Conservation (phyloP, 2,888 invertebrate species). For the Baronia brevicornis region DNA sequence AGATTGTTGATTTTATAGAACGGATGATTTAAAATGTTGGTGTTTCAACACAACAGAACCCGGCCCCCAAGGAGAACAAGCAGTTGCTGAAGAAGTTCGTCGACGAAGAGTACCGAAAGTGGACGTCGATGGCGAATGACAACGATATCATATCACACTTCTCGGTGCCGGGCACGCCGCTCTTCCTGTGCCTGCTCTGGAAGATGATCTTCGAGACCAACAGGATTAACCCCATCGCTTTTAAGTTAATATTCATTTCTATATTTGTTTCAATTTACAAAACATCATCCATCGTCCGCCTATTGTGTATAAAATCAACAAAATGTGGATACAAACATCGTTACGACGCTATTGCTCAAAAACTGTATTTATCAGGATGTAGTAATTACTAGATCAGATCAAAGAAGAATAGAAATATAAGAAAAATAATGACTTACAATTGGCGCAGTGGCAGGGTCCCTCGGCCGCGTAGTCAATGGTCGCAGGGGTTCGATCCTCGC, state of each 20-base stretch:
- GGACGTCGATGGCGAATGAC: conserved; percentile 97
- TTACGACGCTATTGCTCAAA: no score
- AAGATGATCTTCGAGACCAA: conserved; percentile 97
- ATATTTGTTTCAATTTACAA: background rate
- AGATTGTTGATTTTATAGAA: no score
- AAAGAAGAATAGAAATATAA: no score
- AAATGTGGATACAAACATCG: no score
- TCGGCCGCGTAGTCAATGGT: no score
- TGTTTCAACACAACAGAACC: conserved; percentile 71
- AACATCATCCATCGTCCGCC: background rate
- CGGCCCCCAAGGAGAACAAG: conserved; percentile 91
- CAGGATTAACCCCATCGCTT: conserved; percentile 94
- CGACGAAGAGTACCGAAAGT: conserved; percentile 96
- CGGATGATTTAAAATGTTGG: background rate
- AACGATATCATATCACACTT: conserved; percentile 97
- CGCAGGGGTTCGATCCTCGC: no score
- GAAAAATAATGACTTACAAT: no score
- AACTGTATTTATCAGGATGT: no score
- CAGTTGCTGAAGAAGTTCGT: conserved; percentile 93
- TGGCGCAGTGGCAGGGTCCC: no score
- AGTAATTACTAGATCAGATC: no score
- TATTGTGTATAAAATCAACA: no score
- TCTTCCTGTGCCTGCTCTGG: conserved; percentile 95
- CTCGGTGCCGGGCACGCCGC: conserved; percentile 92
- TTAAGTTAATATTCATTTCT: conserved; percentile 82